Evolutionary conservation across 1,140 invertebrate species (phyloP).

Genomic region (Ooceraea biroi): DNA sequence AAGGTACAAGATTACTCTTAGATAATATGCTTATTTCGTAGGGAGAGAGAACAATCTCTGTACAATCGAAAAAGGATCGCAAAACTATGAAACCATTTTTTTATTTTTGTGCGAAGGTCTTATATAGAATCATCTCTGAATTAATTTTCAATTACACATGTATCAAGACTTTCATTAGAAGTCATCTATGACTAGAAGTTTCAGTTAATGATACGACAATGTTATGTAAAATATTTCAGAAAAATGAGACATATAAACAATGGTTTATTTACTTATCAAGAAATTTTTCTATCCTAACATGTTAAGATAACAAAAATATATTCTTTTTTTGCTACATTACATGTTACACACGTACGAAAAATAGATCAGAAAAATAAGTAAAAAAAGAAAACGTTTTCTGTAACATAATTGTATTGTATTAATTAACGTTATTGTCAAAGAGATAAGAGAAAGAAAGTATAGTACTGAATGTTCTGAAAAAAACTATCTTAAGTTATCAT

Average conservation of each 20-base stretch:
- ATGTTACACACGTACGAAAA: too few relatives aligned
- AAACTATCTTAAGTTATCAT: not conserved
- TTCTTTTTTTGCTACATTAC: too few relatives aligned
- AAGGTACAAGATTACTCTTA: slow-evolving; percentile 22
- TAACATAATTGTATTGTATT: slow-evolving; percentile 19
- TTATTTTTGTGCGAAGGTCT: not conserved
- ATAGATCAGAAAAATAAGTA: not conserved
- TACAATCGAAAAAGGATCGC: not conserved
- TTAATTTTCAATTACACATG: not conserved
- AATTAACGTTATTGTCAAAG: not conserved
- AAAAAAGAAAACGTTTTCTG: too few relatives aligned
- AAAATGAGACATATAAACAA: not conserved
- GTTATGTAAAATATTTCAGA: slow-evolving; percentile 17
- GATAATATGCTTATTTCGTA: not conserved
- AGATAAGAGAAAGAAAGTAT: slow-evolving; percentile 1
- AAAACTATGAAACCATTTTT: not conserved
- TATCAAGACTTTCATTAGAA: not conserved
- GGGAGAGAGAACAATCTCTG: slow-evolving; percentile 5
- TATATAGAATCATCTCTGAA: not conserved
- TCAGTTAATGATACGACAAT: not conserved
- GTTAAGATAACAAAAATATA: too few relatives aligned
- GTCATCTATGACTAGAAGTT: slow-evolving; percentile 57
- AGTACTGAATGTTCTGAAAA: too few relatives aligned
- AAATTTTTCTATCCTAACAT: too few relatives aligned
- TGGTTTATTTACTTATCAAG: too few relatives aligned